Percentiles rank a stretch among this genome's conserved stretches.
phyloP scores from a whole-genome alignment of 2,113 vertebrate genomes.

The Labeo catla region DNA sequence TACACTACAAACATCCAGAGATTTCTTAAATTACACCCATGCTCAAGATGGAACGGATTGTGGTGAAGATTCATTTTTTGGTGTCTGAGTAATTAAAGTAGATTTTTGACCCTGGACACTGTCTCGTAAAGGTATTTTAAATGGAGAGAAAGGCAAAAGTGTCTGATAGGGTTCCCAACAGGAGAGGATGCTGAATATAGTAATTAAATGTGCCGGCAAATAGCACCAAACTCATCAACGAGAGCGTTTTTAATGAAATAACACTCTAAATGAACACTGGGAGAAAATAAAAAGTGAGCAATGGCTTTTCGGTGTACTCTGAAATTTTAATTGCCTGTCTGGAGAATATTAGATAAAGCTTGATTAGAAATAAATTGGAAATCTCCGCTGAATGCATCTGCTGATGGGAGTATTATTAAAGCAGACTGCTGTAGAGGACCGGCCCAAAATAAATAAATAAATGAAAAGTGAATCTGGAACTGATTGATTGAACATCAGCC shows the following conservation, averaged over 20 bases:
- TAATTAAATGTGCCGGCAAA: slow-evolving; percentile 78
- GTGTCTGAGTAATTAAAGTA: slow-evolving; percentile 25
- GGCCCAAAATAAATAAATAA: slow-evolving; percentile 60
- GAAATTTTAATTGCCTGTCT: slow-evolving; percentile 83
- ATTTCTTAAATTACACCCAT: slow-evolving; percentile 11
- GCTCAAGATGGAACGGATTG: neutral
- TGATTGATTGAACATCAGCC: slow-evolving; percentile 71
- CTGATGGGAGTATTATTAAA: slow-evolving; percentile 74
- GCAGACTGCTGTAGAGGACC: slow-evolving; percentile 67
- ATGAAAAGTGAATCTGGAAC: slow-evolving; percentile 58
- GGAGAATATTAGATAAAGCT: slow-evolving; percentile 83
- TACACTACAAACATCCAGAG: neutral
- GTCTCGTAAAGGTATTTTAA: slow-evolving; percentile 43
- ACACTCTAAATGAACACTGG: slow-evolving; percentile 78
- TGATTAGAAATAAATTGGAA: slow-evolving; percentile 85
- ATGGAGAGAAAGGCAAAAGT: slow-evolving; percentile 30
- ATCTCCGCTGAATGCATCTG: slow-evolving; percentile 77
- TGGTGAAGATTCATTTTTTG: slow-evolving; percentile 15
- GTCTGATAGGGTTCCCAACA: slow-evolving; percentile 40
- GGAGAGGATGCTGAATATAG: slow-evolving; percentile 63
- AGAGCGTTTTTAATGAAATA: slow-evolving; percentile 81
- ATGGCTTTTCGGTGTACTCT: slow-evolving; percentile 79
- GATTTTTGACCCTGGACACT: neutral
- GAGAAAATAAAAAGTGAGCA: slow-evolving; percentile 80
- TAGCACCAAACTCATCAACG: slow-evolving; percentile 79